phyloP scores from a whole-genome alignment of 2,113 vertebrate species.

The Otocyon megalotis region DNA sequence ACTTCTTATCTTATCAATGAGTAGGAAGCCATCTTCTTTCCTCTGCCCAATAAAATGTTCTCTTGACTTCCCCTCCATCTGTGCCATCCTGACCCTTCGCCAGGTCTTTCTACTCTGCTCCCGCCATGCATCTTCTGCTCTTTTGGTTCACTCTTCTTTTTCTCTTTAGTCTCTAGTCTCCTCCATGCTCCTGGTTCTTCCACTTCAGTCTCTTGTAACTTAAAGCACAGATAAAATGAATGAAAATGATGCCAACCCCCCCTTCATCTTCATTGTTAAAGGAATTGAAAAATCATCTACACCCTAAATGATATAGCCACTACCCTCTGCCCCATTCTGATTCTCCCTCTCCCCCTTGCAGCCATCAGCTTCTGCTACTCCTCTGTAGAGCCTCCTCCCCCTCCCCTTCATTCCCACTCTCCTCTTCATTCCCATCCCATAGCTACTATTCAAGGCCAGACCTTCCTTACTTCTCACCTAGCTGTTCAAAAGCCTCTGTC shows the following conservation, averaged over 20 bases:
- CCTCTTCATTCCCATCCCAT: neutral
- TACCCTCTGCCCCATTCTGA: neutral
- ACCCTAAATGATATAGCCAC: neutral
- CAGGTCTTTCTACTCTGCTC: neutral
- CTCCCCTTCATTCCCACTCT: fast-evolving
- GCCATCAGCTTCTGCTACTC: neutral
- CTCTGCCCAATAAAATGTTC: neutral
- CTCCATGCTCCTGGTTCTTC: neutral
- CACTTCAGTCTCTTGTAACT: neutral
- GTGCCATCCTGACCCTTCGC: too few relatives aligned
- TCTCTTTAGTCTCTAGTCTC: neutral
- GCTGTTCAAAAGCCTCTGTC: neutral
- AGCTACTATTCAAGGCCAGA: neutral
- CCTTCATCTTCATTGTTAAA: neutral
- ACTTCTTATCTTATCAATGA: neutral
- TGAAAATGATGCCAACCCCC: neutral
- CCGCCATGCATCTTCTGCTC: neutral
- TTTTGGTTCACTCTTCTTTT: too few relatives aligned
- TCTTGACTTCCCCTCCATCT: neutral
- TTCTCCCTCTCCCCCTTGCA: neutral
- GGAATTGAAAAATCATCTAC: neutral
- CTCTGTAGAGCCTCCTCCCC: neutral
- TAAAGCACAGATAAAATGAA: neutral
- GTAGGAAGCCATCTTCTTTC: neutral
- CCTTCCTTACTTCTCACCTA: neutral